A percentile compares a stretch with the other conserved stretches of the same genome.
These are phyloP conservation scores for Julus scanicus DNA, from an alignment of 2,888 invertebrate species.

Conservation along the genomic window DNA sequence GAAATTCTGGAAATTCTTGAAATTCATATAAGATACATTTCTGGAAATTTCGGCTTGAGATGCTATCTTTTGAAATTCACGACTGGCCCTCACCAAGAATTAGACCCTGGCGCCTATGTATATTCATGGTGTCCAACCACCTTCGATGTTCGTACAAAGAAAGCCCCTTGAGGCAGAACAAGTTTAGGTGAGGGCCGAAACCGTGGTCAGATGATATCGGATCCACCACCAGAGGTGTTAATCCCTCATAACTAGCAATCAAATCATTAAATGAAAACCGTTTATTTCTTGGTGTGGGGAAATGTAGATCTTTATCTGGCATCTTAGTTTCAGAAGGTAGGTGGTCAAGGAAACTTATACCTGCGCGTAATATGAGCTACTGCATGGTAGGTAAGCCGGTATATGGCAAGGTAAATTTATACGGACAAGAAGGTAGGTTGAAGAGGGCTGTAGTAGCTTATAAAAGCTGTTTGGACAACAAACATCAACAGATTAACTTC, in stretches of 20 bases:
- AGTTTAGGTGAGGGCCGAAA: neutral
- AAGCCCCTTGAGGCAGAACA: neutral
- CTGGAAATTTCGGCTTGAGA: too few relatives aligned
- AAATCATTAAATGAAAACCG: conserved; percentile 15
- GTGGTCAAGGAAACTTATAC: conserved; percentile 17
- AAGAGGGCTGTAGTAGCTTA: neutral
- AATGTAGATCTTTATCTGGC: conserved; percentile 18
- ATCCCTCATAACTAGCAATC: conserved; percentile 33
- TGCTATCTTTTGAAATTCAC: neutral
- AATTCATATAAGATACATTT: too few relatives aligned
- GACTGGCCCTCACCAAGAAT: neutral
- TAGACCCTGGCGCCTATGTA: neutral
- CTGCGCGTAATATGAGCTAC: neutral
- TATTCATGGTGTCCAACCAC: neutral
- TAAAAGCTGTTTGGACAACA: conserved; percentile 1
- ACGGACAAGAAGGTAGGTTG: neutral
- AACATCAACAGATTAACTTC: conserved; percentile 25
- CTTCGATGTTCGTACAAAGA: neutral
- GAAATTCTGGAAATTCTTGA: too few relatives aligned
- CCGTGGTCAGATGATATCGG: neutral
- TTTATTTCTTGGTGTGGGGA: conserved; percentile 6
- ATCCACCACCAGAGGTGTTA: neutral
- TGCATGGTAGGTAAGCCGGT: neutral
- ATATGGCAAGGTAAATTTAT: neutral
- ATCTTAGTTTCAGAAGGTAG: conserved; percentile 32